Evolutionary conservation across 2,113 vertebrate species (phyloP).

Genomic region (Pollimyrus isidori): DNA sequence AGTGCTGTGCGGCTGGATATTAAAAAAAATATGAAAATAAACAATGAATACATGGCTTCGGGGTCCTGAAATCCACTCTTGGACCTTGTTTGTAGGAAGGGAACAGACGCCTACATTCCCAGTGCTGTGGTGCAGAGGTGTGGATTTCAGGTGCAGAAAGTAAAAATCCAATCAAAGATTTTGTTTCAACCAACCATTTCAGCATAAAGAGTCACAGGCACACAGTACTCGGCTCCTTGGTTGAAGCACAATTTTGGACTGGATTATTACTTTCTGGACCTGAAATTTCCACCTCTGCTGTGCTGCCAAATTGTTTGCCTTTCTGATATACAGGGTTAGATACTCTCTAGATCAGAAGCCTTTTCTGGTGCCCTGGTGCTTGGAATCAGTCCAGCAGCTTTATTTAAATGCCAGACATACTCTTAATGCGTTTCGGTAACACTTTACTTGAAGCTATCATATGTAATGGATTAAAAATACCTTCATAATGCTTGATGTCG

Average conservation of each 20-base stretch:
- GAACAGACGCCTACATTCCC: neutral
- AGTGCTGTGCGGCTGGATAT: neutral
- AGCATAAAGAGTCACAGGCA: too few species aligned
- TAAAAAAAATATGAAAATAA: neutral
- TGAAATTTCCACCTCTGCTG: neutral
- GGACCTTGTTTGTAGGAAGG: neutral
- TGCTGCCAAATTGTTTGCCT: neutral
- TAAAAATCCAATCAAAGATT: too few species aligned
- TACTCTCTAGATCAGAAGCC: neutral
- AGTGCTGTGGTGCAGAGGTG: neutral
- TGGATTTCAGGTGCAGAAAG: too few species aligned
- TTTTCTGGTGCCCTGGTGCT: neutral
- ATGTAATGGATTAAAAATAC: neutral
- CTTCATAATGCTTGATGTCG: neutral
- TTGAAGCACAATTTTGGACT: too few species aligned
- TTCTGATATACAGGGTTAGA: neutral
- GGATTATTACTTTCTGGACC: too few species aligned
- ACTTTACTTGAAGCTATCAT: neutral
- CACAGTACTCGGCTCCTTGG: too few species aligned
- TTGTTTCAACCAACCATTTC: too few species aligned
- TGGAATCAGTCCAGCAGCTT: neutral
- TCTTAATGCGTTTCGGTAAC: neutral
- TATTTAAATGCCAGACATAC: neutral
- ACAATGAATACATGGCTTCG: neutral
- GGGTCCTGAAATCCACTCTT: neutral